Percentiles rank a stretch among this genome's conserved stretches.
These are phyloP conservation scores for Pentalonia nigronervosa DNA, from an alignment of 1,140 invertebrate genomes.

Conservation along the genomic window DNA sequence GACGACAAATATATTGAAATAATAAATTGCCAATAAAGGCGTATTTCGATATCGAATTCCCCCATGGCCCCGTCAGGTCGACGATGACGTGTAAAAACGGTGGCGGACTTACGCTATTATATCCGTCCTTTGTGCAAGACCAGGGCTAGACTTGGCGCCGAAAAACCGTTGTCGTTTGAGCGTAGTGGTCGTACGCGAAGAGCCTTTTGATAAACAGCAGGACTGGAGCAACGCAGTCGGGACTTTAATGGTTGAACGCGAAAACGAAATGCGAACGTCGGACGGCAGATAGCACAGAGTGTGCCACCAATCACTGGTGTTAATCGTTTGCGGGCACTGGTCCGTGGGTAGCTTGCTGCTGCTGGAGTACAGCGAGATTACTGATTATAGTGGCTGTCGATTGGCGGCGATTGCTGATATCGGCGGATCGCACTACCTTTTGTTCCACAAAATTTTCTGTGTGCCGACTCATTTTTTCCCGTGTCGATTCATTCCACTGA, in stretches of 20 bases:
- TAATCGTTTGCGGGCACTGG: no score
- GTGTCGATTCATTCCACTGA: no score
- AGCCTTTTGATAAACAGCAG: neutral
- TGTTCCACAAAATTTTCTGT: no score
- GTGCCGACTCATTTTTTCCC: no score
- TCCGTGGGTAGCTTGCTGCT: neutral
- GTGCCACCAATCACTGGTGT: no score
- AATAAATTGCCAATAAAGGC: neutral
- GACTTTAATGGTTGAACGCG: neutral
- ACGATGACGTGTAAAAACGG: conserved; percentile 42
- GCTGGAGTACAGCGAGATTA: neutral
- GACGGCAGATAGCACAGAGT: neutral
- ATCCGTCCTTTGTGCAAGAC: neutral
- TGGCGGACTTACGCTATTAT: neutral
- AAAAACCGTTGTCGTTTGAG: neutral
- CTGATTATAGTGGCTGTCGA: neutral
- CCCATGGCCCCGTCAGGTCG: neutral
- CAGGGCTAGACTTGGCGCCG: neutral
- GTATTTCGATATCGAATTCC: neutral
- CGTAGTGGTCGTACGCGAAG: no score
- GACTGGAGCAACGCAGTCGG: rapidly evolving
- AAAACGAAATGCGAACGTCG: neutral
- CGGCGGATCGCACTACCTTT: no score
- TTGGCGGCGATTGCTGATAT: neutral
- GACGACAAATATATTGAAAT: neutral